These are phyloP conservation scores for Pangasius sanitwongsei DNA, from an alignment of 2,797 vertebrate species.

Conservation along the genomic window DNA sequence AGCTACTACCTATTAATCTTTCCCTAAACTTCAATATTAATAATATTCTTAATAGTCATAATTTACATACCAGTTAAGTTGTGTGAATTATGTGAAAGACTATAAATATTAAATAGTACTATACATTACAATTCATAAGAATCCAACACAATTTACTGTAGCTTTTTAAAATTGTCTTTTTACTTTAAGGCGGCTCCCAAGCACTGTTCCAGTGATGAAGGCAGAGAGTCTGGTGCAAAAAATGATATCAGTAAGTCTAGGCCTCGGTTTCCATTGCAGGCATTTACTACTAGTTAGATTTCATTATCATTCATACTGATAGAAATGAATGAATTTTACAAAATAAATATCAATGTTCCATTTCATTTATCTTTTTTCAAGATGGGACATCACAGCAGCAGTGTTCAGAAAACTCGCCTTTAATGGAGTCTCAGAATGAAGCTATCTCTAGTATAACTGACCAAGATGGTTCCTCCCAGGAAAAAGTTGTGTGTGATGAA, in stretches of 20 bases:
- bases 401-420: conserved; percentile 63
- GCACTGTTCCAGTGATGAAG: conserved; percentile 59
- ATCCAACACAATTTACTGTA: not conserved
- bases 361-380: conserved; percentile 50
- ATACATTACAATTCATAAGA: not conserved
- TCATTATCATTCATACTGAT: not conserved
- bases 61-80: not conserved
- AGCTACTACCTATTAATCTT: not conserved
- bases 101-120: not conserved
- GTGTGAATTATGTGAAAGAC: not conserved
- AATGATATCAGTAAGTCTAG: conserved; percentile 68
- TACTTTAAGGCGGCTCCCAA: conserved; percentile 71
- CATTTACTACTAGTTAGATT: not conserved
- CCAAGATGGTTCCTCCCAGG: conserved; percentile 51
- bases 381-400: conserved; percentile 69
- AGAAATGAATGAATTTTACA: not conserved
- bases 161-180: conserved; percentile 25
- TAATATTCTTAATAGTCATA: too few relatives aligned
- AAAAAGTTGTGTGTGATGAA: conserved; percentile 69
- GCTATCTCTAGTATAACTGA: conserved; percentile 59
- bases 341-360: not conserved
- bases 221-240: conserved; percentile 60
- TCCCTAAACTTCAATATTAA: not conserved
- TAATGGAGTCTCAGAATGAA: conserved; percentile 66
- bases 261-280: not conserved